A percentile compares a stretch with the other conserved stretches of the same genome.
These are phyloP conservation scores for Brachyhypopomus occidentalis DNA, from an alignment of 2,113 vertebrate genomes.

Conservation along the genomic window DNA sequence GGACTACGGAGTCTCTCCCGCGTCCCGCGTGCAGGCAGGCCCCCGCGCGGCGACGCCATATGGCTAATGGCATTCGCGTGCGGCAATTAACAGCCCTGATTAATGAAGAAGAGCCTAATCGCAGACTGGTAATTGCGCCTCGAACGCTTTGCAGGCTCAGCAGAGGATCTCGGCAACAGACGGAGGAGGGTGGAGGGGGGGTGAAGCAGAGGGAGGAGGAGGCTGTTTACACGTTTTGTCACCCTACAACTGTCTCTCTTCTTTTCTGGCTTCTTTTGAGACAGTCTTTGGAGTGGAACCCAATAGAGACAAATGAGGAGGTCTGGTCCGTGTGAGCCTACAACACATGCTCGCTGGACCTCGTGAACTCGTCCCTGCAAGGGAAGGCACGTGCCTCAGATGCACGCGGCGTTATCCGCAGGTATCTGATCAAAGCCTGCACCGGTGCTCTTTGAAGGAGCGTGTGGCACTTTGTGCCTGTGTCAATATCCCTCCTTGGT, in stretches of 20 bases:
- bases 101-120: constrained; percentile 96
- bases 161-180: constrained; percentile 35
- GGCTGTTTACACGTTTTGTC: constrained; percentile 43
- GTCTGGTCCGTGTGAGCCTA: constrained; percentile 4
- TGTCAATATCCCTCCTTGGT: constrained; percentile 23
- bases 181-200: constrained; percentile 14
- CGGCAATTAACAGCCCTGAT: constrained; percentile 97
- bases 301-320: constrained; percentile 30
- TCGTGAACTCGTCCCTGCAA: constrained; percentile 1
- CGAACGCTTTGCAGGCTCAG: constrained; percentile 44
- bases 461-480: constrained; percentile 50
- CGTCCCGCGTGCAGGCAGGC: constrained; percentile 68
- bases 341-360: constrained; percentile 16
- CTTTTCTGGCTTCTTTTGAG: constrained; percentile 28
- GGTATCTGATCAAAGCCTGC: constrained; percentile 16
- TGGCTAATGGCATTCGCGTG: constrained; percentile 91
- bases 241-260: constrained; percentile 9
- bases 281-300: constrained; percentile 19
- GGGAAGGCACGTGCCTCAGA: not conserved
- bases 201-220: not conserved
- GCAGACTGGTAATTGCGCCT: constrained; percentile 88
- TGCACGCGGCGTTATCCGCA: not conserved
- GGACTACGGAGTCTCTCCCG: constrained; percentile 58
- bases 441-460: constrained; percentile 30
- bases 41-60: constrained; percentile 92